These are phyloP conservation scores for Paramormyrops hopkinsi DNA, from an alignment of 2,797 vertebrate genomes.

Conservation along the genomic window DNA sequence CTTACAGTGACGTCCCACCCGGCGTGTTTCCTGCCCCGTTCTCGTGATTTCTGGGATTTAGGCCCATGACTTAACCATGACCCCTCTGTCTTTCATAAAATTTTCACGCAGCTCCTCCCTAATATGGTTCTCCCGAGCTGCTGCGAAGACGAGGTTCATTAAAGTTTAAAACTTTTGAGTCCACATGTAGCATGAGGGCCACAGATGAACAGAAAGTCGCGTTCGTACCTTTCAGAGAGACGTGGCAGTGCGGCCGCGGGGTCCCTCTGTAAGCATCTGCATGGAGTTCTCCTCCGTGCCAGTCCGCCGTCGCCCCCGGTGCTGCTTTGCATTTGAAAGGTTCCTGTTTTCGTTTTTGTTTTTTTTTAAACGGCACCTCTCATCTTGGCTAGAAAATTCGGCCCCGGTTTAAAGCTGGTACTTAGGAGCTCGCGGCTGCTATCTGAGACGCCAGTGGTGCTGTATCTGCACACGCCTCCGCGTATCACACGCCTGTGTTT, in stretches of 20 bases:
- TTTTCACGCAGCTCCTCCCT: neutral
- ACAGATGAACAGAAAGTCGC: neutral
- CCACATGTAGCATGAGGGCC: neutral
- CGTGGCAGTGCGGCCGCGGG: neutral
- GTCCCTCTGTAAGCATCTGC: neutral
- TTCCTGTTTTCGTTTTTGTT: neutral
- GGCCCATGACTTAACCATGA: neutral
- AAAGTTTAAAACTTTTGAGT: neutral
- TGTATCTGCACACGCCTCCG: neutral
- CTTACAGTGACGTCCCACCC: neutral
- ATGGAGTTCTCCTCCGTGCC: neutral
- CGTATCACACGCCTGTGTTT: neutral
- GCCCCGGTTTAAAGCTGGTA: neutral
- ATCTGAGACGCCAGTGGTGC: neutral
- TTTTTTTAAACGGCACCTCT: neutral
- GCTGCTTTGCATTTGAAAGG: neutral
- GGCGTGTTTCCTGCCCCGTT: neutral
- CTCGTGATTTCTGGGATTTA: neutral
- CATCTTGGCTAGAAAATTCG: neutral
- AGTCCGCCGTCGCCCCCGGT: neutral
- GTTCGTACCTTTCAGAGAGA: neutral
- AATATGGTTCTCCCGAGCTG: neutral
- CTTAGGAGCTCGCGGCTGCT: neutral
- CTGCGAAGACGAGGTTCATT: neutral
- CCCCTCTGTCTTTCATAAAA: neutral